These are phyloP conservation scores for Odobenus rosmarus DNA, from an alignment of 2,113 vertebrate genomes.

Conservation along the genomic window DNA sequence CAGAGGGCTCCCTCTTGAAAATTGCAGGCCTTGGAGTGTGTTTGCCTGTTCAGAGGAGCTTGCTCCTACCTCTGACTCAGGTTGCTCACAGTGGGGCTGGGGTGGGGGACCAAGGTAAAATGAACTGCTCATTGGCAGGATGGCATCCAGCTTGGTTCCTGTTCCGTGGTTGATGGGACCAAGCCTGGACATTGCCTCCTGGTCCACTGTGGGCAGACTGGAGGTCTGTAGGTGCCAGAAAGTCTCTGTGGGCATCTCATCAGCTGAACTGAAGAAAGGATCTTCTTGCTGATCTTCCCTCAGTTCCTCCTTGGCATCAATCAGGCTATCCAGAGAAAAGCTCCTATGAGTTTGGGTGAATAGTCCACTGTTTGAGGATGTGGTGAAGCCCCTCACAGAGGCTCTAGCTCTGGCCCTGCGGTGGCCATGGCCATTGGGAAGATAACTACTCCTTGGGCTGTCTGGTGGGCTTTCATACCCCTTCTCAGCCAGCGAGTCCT, in stretches of 20 bases:
- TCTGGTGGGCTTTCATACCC: constrained; percentile 68
- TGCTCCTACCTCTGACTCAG: constrained; percentile 50
- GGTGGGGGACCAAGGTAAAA: constrained; percentile 82
- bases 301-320: constrained; percentile 80
- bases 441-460: neutral
- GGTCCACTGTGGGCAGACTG: constrained; percentile 43
- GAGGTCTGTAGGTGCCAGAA: constrained; percentile 87
- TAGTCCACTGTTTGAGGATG: constrained; percentile 5
- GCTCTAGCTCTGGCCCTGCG: neutral
- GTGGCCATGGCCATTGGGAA: neutral
- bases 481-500: constrained; percentile 91
- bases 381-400: neutral
- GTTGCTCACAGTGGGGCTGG: constrained; percentile 58
- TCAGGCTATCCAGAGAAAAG: constrained; percentile 84
- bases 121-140: constrained; percentile 76
- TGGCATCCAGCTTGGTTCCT: constrained; percentile 63
- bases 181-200: constrained; percentile 57
- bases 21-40: neutral
- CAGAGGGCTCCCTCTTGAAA: constrained; percentile 79
- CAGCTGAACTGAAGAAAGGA: constrained; percentile 79
- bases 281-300: constrained; percentile 74
- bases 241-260: constrained; percentile 89
- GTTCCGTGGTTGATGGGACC: neutral
- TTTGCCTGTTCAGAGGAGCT: constrained; percentile 28
- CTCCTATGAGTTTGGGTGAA: constrained; percentile 69